Evolutionary conservation across 2,888 invertebrate genomes (phyloP).

Genomic region (Megaustenia siamemsis): DNA sequence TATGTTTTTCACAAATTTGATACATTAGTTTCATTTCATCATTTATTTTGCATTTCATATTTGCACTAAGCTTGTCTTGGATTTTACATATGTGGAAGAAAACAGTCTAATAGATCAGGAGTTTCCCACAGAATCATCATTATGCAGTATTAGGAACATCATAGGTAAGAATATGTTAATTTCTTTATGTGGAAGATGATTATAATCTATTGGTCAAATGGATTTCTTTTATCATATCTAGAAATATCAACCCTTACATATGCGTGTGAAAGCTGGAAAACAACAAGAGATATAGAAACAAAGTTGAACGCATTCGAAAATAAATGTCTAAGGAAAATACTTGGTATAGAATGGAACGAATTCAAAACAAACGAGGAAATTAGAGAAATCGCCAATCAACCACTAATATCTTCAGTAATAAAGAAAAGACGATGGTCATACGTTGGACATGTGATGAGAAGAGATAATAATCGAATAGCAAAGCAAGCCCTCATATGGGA

Average conservation of each 20-base stretch:
- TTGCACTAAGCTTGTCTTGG: constrained; percentile 54
- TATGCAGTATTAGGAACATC: neutral
- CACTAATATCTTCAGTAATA: no score
- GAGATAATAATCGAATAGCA: no score
- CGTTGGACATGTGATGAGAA: no score
- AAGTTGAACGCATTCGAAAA: no score
- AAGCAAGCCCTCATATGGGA: no score
- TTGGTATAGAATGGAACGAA: no score
- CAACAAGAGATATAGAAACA: no score
- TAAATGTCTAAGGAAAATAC: no score
- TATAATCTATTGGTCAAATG: neutral
- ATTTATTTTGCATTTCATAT: neutral
- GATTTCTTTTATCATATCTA: neutral
- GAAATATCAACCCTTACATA: neutral
- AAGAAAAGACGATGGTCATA: no score
- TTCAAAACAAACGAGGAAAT: no score
- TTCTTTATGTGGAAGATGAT: neutral
- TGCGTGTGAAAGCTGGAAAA: no score
- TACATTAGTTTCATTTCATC: neutral
- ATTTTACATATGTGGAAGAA: constrained; percentile 55
- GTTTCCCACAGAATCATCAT: constrained; percentile 43
- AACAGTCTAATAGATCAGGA: constrained; percentile 51
- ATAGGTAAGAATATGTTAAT: neutral
- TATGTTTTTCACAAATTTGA: neutral
- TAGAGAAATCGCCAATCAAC: no score